Conservation (phyloP, 2,113 vertebrate genomes). For the pig (Sus scrofa) region DNA sequence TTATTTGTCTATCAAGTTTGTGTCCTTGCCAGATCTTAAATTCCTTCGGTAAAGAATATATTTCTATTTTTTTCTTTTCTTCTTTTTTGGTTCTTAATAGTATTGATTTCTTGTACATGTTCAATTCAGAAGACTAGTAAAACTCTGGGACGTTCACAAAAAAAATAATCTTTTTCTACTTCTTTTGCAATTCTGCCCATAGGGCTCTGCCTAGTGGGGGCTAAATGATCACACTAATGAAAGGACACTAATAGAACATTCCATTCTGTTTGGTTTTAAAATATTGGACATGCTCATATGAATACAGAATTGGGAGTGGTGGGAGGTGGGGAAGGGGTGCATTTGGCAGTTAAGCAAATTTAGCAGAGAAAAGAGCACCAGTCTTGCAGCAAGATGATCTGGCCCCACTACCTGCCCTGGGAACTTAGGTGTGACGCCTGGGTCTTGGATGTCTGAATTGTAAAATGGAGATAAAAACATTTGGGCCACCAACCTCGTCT, state of each 20-base stretch:
- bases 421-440: background rate
- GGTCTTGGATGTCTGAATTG: background rate
- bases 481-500: background rate
- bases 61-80: background rate
- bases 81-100: background rate
- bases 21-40: background rate
- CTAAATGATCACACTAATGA: background rate
- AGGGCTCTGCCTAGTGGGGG: background rate
- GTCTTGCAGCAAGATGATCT: background rate
- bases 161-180: background rate
- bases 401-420: background rate
- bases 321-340: background rate
- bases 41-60: background rate
- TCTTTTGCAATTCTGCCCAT: background rate
- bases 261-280: background rate
- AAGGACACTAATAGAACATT: constrained; percentile 1
- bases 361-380: background rate
- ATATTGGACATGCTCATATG: background rate
- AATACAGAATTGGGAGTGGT: background rate
- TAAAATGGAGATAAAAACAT: background rate
- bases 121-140: constrained; percentile 45
- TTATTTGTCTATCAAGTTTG: background rate
- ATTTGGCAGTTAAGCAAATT: background rate
- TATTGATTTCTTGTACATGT: background rate
- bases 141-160: background rate